Conservation (phyloP, 30 jellyfish, hydroid and myxozoan species). For the Sanderia malayensis region DNA sequence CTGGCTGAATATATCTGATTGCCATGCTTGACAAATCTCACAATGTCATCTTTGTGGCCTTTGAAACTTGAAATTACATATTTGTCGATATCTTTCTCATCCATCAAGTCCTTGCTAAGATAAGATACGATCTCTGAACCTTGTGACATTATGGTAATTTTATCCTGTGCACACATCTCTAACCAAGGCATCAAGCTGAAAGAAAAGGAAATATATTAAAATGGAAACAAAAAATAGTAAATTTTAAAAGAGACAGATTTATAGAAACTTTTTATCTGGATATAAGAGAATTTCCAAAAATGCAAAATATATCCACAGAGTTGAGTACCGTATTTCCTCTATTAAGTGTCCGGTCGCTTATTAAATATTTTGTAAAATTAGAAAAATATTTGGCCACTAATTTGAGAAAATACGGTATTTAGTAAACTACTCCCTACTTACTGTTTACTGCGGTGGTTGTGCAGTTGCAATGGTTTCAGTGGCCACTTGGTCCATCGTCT, state of each 20-base stretch:
- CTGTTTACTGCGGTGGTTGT: background rate
- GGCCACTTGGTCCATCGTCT: background rate
- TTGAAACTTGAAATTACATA: conserved; percentile 2
- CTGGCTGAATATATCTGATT: conserved; percentile 23
- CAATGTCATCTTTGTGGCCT: conserved; percentile 48
- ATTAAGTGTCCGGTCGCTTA: no score
- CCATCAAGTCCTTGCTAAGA: conserved; percentile 1
- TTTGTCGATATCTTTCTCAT: background rate
- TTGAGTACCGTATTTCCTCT: no score
- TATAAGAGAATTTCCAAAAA: background rate
- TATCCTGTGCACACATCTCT: conserved; percentile 14
- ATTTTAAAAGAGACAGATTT: background rate
- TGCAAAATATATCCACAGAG: background rate
- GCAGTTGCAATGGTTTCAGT: background rate
- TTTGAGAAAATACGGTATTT: background rate
- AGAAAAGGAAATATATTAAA: background rate
- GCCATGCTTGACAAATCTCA: conserved; percentile 40
- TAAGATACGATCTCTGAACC: conserved; percentile 48
- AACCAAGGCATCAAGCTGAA: conserved; percentile 63
- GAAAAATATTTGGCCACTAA: background rate
- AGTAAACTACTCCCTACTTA: background rate
- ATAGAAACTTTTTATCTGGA: background rate
- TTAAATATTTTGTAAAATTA: no score
- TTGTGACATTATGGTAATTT: conserved; percentile 19
- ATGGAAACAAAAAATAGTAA: background rate